phyloP scores from a whole-genome alignment of 2,113 vertebrate genomes.

The Mohoua ochrocephala region DNA sequence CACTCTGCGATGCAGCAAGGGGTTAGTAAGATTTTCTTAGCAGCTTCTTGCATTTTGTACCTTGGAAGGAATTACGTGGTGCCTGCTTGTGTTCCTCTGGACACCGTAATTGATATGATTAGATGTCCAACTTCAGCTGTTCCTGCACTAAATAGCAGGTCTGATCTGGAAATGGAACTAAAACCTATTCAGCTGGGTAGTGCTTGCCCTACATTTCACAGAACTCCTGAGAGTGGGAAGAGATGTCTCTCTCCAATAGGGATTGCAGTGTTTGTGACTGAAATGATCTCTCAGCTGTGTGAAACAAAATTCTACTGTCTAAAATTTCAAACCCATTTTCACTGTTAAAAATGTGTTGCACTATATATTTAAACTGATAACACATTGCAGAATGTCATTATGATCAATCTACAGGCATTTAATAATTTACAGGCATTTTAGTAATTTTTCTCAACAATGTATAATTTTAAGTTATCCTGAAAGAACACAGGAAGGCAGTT shows the following conservation, averaged over 20 bases:
- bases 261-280: not conserved
- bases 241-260: not conserved
- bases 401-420: not conserved
- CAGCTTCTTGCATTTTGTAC: slow-evolving; percentile 38
- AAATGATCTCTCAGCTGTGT: not conserved
- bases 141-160: not conserved
- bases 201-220: not conserved
- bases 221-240: not conserved
- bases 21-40: slow-evolving; percentile 2
- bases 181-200: not conserved
- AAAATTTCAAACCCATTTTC: not conserved
- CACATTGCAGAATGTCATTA: not conserved
- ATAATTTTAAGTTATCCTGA: not conserved
- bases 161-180: not conserved
- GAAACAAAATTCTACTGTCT: not conserved
- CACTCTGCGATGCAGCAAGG: not conserved
- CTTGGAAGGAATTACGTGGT: not conserved
- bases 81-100: not conserved
- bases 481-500: not conserved
- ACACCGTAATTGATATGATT: not conserved
- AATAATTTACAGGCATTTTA: not conserved
- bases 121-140: not conserved
- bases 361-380: not conserved
- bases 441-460: not conserved
- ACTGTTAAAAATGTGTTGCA: not conserved